Conservation (phyloP, 2,113 vertebrate genomes). For the Calidris pugnax region DNA sequence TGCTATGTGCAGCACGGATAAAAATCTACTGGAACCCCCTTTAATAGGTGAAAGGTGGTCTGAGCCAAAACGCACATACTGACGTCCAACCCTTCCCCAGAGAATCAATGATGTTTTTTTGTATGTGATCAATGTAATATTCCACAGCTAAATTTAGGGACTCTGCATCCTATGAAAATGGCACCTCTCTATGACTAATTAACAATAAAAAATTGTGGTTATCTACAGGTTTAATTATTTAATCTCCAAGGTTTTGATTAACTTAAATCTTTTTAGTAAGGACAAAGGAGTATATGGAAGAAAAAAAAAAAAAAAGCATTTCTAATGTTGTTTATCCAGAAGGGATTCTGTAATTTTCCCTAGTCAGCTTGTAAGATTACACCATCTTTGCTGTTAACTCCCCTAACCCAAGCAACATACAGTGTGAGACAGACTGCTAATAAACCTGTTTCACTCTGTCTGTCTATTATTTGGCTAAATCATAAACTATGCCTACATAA, state of each 20-base stretch:
- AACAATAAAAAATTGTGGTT: conserved; percentile 72
- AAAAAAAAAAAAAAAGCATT: neutral
- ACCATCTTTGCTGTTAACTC: conserved; percentile 60
- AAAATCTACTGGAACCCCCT: conserved; percentile 67
- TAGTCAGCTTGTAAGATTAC: conserved; percentile 35
- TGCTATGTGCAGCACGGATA: conserved; percentile 71
- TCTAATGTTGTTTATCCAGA: conserved; percentile 27
- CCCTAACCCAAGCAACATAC: conserved; percentile 43
- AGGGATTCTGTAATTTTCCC: conserved; percentile 47
- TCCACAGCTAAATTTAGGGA: conserved; percentile 82
- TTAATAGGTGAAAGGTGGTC: conserved; percentile 73
- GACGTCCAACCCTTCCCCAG: conserved; percentile 73
- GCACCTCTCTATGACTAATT: conserved; percentile 80
- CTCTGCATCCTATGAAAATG: conserved; percentile 74
- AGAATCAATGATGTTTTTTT: conserved; percentile 72
- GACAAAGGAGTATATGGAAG: neutral
- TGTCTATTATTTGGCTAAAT: conserved; percentile 15
- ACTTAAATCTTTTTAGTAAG: conserved; percentile 69
- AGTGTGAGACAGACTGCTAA: conserved; percentile 55
- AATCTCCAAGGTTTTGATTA: conserved; percentile 76
- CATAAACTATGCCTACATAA: neutral
- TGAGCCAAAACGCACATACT: conserved; percentile 69
- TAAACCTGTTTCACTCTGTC: conserved; percentile 16
- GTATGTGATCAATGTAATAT: conserved; percentile 79
- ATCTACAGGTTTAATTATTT: conserved; percentile 79